A percentile compares a stretch with the other conserved stretches of the same genome.
These are phyloP conservation scores for Pimephales promelas DNA, from an alignment of 2,113 vertebrate genomes.

Conservation along the genomic window DNA sequence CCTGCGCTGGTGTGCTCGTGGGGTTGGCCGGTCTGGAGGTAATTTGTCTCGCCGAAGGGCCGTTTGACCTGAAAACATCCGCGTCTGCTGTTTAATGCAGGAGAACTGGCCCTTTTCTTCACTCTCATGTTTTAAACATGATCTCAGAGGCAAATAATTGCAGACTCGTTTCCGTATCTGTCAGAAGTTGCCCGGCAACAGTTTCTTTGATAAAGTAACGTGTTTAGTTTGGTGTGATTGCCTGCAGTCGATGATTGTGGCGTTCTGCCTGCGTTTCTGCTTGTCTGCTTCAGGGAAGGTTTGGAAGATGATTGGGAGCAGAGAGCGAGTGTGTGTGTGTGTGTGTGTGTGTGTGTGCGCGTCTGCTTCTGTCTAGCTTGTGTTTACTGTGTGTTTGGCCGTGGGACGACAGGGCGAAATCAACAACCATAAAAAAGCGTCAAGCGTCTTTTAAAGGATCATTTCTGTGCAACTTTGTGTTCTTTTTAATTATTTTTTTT, in stretches of 20 bases:
- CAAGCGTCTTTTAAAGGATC: conserved; percentile 31
- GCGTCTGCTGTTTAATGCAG: conserved; percentile 39
- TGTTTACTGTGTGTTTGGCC: conserved; percentile 36
- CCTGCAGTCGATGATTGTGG: conserved; percentile 16
- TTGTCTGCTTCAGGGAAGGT: conserved; percentile 8
- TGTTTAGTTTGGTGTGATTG: conserved; percentile 46
- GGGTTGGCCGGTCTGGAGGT: conserved; percentile 34
- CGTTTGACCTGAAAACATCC: conserved; percentile 17
- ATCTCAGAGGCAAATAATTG: conserved; percentile 52
- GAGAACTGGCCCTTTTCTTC: neutral
- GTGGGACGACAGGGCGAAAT: conserved; percentile 19
- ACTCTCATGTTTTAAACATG: conserved; percentile 44
- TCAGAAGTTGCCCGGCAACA: neutral
- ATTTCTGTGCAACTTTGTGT: conserved; percentile 26
- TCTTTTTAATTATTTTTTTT: too few relatives aligned
- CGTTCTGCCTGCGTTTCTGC: neutral
- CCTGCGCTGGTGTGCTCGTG: neutral
- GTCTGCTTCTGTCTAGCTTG: conserved; percentile 17
- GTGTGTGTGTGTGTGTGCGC: neutral
- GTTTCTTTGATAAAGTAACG: conserved; percentile 26
- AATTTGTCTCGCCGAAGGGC: conserved; percentile 37
- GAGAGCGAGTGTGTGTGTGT: neutral
- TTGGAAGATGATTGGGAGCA: conserved; percentile 29
- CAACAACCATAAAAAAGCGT: conserved; percentile 35
- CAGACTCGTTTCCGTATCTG: neutral